phyloP scores from a whole-genome alignment of 23 tunicate genomes.

The Phallusia fumigata region DNA sequence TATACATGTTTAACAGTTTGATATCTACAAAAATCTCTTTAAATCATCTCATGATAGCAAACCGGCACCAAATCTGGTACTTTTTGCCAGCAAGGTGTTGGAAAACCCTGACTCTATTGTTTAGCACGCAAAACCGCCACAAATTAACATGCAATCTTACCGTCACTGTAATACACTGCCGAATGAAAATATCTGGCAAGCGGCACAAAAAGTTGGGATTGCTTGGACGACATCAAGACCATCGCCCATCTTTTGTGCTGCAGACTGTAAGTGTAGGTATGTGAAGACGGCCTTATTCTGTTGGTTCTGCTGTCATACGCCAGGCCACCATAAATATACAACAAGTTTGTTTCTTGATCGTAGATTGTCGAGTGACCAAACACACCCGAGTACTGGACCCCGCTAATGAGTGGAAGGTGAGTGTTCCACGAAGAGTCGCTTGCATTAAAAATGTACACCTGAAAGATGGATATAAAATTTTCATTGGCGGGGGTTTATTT shows the following conservation, averaged over 20 bases:
- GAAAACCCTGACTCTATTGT: too few relatives aligned
- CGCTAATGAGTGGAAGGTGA: neutral
- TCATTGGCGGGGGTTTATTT: too few relatives aligned
- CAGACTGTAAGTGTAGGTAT: neutral
- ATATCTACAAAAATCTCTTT: too few relatives aligned
- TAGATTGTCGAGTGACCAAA: slow-evolving; percentile 46
- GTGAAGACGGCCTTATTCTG: neutral
- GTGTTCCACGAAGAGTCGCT: slow-evolving; percentile 8
- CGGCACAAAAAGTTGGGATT: neutral
- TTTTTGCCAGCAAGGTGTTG: too few relatives aligned
- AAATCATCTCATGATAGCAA: too few relatives aligned
- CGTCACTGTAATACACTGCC: slow-evolving; percentile 20
- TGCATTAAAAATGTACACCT: slow-evolving; percentile 26
- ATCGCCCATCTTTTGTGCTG: neutral
- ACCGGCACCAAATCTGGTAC: too few relatives aligned
- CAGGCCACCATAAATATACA: slow-evolving; percentile 47
- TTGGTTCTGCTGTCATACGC: neutral
- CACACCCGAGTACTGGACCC: slow-evolving; percentile 11
- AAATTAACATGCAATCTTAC: neutral
- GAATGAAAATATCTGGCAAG: slow-evolving; percentile 40
- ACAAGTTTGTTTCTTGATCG: slow-evolving; percentile 15
- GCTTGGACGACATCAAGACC: neutral
- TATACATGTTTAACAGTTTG: too few relatives aligned
- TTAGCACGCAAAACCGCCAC: too few relatives aligned
- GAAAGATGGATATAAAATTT: too few relatives aligned